Percentiles rank a stretch among this genome's conserved stretches.
phyloP scores from a whole-genome alignment of 2,888 invertebrate species.

The Gibbula magus region DNA sequence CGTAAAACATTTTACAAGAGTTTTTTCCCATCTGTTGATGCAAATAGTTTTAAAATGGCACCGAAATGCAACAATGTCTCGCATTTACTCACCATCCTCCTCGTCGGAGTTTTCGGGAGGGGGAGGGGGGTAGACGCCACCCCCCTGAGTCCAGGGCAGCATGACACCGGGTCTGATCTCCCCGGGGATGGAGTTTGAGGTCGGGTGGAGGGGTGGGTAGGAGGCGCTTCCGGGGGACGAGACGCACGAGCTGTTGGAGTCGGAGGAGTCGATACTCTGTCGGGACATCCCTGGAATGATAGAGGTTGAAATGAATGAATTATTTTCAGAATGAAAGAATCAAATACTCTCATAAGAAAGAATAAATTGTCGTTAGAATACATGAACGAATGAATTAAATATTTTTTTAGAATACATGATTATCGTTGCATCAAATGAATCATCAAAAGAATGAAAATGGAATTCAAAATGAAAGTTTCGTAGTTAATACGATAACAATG shows the following conservation, averaged over 20 bases:
- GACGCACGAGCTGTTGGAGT: constrained; percentile 16
- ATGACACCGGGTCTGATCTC: background rate
- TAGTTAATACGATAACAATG: too few relatives aligned
- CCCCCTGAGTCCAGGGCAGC: constrained; percentile 2
- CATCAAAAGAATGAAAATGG: background rate
- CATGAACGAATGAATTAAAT: background rate
- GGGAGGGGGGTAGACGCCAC: background rate
- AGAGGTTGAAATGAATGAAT: background rate
- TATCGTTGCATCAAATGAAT: too few relatives aligned
- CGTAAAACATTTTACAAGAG: too few relatives aligned
- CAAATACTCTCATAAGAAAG: background rate
- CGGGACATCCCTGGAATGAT: background rate
- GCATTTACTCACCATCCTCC: constrained; percentile 1
- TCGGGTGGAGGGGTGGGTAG: background rate
- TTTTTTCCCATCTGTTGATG: background rate
- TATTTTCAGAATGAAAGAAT: background rate
- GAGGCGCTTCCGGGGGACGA: constrained; percentile 8
- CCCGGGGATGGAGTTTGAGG: background rate
- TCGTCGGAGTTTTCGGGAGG: constrained; percentile 22
- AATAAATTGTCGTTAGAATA: background rate
- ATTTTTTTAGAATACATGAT: too few relatives aligned
- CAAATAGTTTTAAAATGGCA: background rate
- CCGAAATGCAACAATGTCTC: background rate
- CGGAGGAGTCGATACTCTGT: background rate
- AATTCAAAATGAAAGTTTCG: too few relatives aligned